Base-by-base conservation (phyloP, 1,140 invertebrate species). In the Drosophila kohkoa region DNA sequence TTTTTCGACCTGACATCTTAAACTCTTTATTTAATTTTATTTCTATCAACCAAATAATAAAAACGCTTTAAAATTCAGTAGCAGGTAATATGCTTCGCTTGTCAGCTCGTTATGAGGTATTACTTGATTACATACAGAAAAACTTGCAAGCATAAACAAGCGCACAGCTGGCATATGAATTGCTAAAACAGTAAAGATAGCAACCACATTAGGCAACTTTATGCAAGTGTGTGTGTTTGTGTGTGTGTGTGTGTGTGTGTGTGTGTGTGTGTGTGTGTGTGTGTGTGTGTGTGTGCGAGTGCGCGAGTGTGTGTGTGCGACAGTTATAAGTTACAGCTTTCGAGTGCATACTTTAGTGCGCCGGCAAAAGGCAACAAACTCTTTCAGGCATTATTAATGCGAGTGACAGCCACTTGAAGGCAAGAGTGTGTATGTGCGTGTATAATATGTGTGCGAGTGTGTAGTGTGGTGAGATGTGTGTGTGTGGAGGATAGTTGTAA, bases 111-210 rank as follows among this genome's bases (percentile, higher is more conserved):
- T 20, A 52, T n/a, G 46, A 43, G 70, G 46, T 69, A 65, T 54
- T 38, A 68, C 32, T 86, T 83, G 77, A 83, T 81, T 81, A 78
- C 78, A 71, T 45, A 64, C 48, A 11, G 28, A 72, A 71, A 86
- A 68, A 86, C 32, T 86, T 63, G 63, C 64, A 64, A 75, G 75
- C 75, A 86, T 86, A 85, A 83, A 83, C 76, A 77, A 80, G 69
- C 77, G 79, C 73, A 81, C 74, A 81, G 81, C 79, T 83, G 81
- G 69, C 82, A 81, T 74, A 85, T 85, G 81, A 85, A 83, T 85
- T 77, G 81, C 81, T 55, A 64, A 43, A 64, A 71, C 63, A 74
- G 54, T 63, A 78, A 69, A 87, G 79, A 86, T 76, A 81, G 75
- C 75, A 87, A 62, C 66, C 82, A 55, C 75, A 74, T 70, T 75